These are phyloP conservation scores for Nansenia antarctica DNA, from an alignment of 2,113 vertebrate species.

Conservation along the genomic window DNA sequence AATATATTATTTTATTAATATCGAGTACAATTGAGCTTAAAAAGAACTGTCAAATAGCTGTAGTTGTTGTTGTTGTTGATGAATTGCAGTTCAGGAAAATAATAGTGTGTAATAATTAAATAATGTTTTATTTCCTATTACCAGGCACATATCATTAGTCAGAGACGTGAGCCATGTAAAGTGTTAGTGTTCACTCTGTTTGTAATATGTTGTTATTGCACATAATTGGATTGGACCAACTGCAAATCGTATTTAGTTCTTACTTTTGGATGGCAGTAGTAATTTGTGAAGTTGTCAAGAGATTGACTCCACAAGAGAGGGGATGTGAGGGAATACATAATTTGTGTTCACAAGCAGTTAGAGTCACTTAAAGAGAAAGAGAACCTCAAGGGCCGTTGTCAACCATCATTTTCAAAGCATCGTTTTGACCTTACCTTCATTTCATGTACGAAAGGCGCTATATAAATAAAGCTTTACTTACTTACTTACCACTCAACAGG, in stretches of 20 bases:
- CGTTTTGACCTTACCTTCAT: too few species aligned
- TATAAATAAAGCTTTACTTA: too few species aligned
- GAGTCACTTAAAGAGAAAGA: neutral
- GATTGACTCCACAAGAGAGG: constrained; percentile 3
- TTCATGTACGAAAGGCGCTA: too few species aligned
- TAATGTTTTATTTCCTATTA: neutral
- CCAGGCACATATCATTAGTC: neutral
- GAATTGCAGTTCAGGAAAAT: neutral
- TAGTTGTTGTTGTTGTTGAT: too few species aligned
- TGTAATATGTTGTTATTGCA: neutral
- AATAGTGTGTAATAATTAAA: neutral
- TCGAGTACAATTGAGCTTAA: neutral
- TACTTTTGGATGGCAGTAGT: constrained; percentile 1
- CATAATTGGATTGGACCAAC: neutral
- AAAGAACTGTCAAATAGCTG: neutral
- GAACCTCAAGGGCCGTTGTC: neutral
- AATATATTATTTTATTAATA: neutral
- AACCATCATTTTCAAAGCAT: neutral
- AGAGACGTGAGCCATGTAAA: neutral
- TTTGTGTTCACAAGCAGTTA: neutral
- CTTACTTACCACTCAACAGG: neutral
- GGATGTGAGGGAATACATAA: constrained; percentile 18
- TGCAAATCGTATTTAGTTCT: constrained; percentile 1
- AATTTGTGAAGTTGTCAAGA: constrained; percentile 14
- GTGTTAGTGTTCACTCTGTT: neutral